Evolutionary conservation across 2,888 invertebrate genomes (phyloP), one percentile per base, ranked within the genome.

Genomic region (Conomelus anceps): DNA sequence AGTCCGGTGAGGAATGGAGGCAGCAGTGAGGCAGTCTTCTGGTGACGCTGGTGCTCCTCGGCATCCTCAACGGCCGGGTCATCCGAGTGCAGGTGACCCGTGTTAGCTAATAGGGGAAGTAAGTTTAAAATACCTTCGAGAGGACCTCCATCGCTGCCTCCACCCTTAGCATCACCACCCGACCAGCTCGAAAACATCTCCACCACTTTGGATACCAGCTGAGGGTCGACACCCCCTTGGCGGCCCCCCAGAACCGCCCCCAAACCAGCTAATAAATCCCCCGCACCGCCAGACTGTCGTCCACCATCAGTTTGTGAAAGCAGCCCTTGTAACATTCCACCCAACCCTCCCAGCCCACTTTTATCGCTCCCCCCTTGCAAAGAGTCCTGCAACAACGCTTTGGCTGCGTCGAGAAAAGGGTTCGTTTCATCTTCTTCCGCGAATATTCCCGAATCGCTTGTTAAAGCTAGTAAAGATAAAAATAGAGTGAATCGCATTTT

Each of bases 1-100:
- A 95, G 92, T 91, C 96, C 95, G 92, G 96, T 96, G 93, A 95
- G 92, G 93, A 96, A 92, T 90, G 96, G 97, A 0, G 97, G 97
- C 90, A 97, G 93, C 91, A 96, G 95, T 93, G 91, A 91, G 11
- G 92, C 91, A 89, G 96, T 93, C 87, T 93, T 93, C 90, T 93
- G 95, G 92, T 96, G 96, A 0, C 94, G 94, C 22, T 95, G 94
- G 34, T 95, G 95, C 0, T 95, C 94, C 90, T 95, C 94, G 88
- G 94, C 93, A 0, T 95, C 95, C 91, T 96, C 96, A 11, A 95
- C 94, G 9, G 95, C 95, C 17, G 91, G 91, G 85, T 92, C 92
- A 23, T 92, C 92, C 87, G 91, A 91, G 87, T 92, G 92, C 23
- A 91, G 90, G 90, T 92, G 92, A 9, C 92, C 92, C 0, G 95